Conservation (phyloP, 2,113 vertebrate genomes). For the Dascyllus trimaculatus region DNA sequence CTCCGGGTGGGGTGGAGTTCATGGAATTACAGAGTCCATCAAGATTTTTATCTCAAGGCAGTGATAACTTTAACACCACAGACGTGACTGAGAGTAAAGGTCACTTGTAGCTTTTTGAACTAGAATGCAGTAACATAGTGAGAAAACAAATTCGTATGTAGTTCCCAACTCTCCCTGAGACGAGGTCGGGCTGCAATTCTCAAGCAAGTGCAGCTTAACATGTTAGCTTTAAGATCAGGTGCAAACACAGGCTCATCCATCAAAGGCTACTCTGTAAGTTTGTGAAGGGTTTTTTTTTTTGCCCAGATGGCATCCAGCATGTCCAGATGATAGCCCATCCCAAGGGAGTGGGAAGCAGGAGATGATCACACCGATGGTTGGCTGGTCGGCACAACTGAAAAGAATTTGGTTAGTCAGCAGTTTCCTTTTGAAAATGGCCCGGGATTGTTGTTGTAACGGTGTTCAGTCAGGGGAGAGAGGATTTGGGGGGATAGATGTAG, state of each 20-base stretch:
- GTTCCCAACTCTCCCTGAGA: constrained; percentile 17
- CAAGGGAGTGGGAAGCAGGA: constrained; percentile 77
- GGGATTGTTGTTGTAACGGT: constrained; percentile 84
- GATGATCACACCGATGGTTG: constrained; percentile 75
- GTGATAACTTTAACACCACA: constrained; percentile 45
- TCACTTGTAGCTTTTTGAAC: constrained; percentile 39
- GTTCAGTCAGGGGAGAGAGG: constrained; percentile 81
- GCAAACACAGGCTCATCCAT: constrained; percentile 5
- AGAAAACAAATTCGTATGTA: constrained; percentile 29
- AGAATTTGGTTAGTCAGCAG: constrained; percentile 84
- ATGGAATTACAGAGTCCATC: constrained; percentile 34
- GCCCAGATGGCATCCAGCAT: constrained; percentile 37
- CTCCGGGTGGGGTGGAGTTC: constrained; percentile 43
- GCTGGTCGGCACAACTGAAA: constrained; percentile 76
- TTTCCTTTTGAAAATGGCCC: constrained; percentile 83
- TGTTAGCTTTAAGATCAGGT: constrained; percentile 27
- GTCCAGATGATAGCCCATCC: constrained; percentile 57
- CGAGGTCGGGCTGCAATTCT: constrained; percentile 1
- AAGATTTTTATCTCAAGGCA: constrained; percentile 61
- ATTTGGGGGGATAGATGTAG: constrained; percentile 84
- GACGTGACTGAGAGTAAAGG: constrained; percentile 57
- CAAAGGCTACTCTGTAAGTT: constrained; percentile 1
- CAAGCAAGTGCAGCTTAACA: constrained; percentile 23
- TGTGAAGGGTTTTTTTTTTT: constrained; percentile 52
- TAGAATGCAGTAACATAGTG: constrained; percentile 30